A percentile compares a stretch with the other conserved stretches of the same genome.
These are phyloP conservation scores for Tympanuchus pallidicinctus DNA, from an alignment of 2,113 vertebrate species.

Conservation along the genomic window DNA sequence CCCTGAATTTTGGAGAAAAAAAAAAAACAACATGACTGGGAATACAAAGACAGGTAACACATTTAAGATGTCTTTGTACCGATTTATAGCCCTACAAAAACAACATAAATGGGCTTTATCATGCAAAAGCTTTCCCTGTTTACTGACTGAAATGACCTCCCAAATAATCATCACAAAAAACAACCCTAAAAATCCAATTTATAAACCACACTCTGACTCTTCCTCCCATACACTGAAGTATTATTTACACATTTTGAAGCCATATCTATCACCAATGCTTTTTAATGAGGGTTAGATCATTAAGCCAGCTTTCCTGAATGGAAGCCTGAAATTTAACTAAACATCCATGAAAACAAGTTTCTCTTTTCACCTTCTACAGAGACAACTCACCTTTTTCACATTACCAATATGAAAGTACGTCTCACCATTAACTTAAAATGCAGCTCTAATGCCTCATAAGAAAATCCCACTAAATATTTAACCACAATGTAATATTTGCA, in stretches of 20 bases:
- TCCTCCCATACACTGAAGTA: background rate
- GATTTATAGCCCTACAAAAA: background rate
- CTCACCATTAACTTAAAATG: background rate
- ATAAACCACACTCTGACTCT: background rate
- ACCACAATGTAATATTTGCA: background rate
- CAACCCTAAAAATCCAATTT: background rate
- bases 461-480: background rate
- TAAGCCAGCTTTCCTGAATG: background rate
- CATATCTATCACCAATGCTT: background rate
- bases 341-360: background rate
- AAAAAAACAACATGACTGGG: background rate
- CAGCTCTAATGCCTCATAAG: background rate
- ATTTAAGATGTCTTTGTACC: background rate
- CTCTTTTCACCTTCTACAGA: background rate
- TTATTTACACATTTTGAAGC: background rate
- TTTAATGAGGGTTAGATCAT: background rate
- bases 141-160: background rate
- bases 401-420: background rate
- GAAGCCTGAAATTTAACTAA: background rate
- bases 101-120: background rate
- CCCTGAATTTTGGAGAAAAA: no score
- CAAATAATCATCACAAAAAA: background rate
- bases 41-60: background rate
- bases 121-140: background rate
- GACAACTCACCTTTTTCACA: background rate